phyloP scores from a whole-genome alignment of 1,140 invertebrate species.

The Metaphire vulgaris region DNA sequence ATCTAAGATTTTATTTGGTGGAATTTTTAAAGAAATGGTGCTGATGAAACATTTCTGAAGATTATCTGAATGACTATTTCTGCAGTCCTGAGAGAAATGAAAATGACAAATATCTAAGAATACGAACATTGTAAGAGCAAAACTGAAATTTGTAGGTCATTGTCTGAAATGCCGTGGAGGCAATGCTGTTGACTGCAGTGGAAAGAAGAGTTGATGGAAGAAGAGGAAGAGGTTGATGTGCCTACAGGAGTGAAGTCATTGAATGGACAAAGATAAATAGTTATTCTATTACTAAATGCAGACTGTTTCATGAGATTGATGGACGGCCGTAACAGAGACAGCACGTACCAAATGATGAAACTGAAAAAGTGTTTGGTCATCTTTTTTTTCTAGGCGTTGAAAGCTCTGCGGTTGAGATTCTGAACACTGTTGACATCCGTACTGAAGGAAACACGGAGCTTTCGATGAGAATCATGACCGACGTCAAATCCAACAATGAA shows the following conservation, averaged over 20 bases:
- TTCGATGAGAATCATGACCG: constrained; percentile 79
- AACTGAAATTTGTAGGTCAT: too few species aligned
- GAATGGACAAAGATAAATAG: neutral
- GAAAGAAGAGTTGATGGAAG: too few species aligned
- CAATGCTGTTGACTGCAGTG: too few species aligned
- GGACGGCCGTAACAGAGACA: neutral
- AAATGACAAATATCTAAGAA: too few species aligned
- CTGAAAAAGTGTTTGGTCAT: too few species aligned
- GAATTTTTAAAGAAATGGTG: neutral
- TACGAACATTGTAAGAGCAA: too few species aligned
- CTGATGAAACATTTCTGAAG: neutral
- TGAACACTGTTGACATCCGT: constrained; percentile 71
- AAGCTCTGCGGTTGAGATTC: constrained; percentile 63
- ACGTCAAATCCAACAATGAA: constrained; percentile 49
- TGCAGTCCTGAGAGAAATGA: too few species aligned
- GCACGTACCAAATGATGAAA: too few species aligned
- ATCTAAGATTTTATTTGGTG: neutral
- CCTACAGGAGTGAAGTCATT: too few species aligned
- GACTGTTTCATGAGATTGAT: neutral
- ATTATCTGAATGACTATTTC: too few species aligned
- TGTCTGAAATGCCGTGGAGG: too few species aligned
- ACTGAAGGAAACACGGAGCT: constrained; percentile 76
- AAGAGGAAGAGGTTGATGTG: too few species aligned
- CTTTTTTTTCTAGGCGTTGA: constrained; percentile 55
- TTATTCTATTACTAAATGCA: neutral